Percentiles rank a stretch among this genome's conserved stretches.
phyloP scores from a whole-genome alignment of 2,113 vertebrate species.

The Zeus faber region DNA sequence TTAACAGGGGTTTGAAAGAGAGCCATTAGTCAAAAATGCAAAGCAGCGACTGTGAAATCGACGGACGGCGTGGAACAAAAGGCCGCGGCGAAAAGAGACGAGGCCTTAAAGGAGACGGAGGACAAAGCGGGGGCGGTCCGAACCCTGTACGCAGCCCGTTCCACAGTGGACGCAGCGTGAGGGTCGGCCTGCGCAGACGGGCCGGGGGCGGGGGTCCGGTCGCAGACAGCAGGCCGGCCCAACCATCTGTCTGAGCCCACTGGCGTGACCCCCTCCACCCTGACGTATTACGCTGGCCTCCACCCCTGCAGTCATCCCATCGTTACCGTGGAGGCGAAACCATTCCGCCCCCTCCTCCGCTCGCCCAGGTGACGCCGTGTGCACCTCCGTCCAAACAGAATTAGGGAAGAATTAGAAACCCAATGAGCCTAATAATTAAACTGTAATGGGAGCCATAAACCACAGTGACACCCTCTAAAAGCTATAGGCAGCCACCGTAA shows the following conservation, averaged over 20 bases:
- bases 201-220: background rate
- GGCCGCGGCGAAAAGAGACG: no score
- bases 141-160: no score
- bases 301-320: slow-evolving; percentile 17
- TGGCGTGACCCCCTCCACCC: slow-evolving; percentile 11
- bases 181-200: no score
- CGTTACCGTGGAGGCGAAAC: slow-evolving; percentile 17
- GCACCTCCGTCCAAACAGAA: slow-evolving; percentile 58
- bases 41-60: no score
- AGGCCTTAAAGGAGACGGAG: no score
- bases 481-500: slow-evolving; percentile 42
- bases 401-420: slow-evolving; percentile 67
- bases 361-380: slow-evolving; percentile 51
- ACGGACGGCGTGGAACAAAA: no score
- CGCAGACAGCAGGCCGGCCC: slow-evolving; percentile 1
- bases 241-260: slow-evolving; percentile 25
- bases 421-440: slow-evolving; percentile 74
- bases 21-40: no score
- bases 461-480: slow-evolving; percentile 50
- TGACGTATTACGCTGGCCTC: no score
- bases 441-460: slow-evolving; percentile 68
- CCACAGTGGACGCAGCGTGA: slow-evolving; percentile 9
- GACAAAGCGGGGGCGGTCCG: no score
- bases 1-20: no score
- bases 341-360: slow-evolving; percentile 18